These are phyloP conservation scores for Myodes glareolus DNA, from an alignment of 2,113 vertebrate genomes.

Conservation along the genomic window DNA sequence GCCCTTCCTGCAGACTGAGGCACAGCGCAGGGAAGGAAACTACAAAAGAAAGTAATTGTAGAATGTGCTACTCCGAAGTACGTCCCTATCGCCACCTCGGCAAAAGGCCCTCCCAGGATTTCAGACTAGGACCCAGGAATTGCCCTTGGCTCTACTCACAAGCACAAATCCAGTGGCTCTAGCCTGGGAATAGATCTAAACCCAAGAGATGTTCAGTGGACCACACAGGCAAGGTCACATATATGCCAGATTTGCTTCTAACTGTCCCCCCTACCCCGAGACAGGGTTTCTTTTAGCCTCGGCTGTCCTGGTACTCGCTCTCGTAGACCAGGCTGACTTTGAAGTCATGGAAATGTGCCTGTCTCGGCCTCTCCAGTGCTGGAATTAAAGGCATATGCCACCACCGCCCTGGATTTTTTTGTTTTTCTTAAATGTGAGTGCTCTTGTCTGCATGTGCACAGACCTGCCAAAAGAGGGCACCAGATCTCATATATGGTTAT, in stretches of 20 bases:
- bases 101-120: neutral
- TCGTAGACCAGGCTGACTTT: neutral
- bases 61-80: too few species aligned
- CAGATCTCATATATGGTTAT: neutral
- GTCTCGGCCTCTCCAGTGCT: neutral
- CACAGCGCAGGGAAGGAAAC: neutral
- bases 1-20: conserved; percentile 49
- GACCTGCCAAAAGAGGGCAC: neutral
- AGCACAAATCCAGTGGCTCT: neutral
- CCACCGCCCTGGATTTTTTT: neutral
- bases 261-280: neutral
- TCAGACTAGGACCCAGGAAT: neutral
- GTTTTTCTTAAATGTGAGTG: neutral
- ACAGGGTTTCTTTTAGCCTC: neutral
- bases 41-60: neutral
- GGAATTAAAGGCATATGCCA: neutral
- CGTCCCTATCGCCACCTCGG: neutral
- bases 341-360: neutral
- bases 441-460: neutral
- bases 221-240: neutral
- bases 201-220: neutral
- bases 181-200: neutral
- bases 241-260: neutral
- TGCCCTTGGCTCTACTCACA: neutral
- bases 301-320: neutral